Conservation (phyloP, 1,140 invertebrate species). For the Parasteatoda tepidariorum region DNA sequence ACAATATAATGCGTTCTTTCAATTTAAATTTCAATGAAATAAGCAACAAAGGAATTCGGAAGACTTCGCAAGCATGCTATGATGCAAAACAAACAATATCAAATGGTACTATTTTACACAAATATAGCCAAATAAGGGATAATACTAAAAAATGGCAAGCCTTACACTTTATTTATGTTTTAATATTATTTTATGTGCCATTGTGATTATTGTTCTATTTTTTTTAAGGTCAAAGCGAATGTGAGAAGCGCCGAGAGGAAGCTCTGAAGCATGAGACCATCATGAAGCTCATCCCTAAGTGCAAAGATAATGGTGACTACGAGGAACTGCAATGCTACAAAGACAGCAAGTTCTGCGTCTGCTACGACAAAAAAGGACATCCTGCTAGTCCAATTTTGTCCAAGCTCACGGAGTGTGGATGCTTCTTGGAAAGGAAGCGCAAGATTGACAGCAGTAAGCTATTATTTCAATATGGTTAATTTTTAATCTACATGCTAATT, state of each 20-base stretch:
- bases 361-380: slow-evolving; percentile 59
- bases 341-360: slow-evolving; percentile 54
- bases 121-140: background rate
- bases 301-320: slow-evolving; percentile 57
- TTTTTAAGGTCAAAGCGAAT: slow-evolving; percentile 47
- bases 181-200: background rate
- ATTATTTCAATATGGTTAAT: background rate
- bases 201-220: too few relatives aligned
- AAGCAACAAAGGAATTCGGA: too few relatives aligned
- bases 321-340: slow-evolving; percentile 52
- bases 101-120: background rate
- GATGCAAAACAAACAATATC: too few relatives aligned
- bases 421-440: slow-evolving; percentile 33
- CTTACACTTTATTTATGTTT: background rate
- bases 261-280: slow-evolving; percentile 33
- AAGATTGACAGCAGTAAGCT: slow-evolving; percentile 35
- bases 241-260: slow-evolving; percentile 45
- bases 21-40: too few relatives aligned
- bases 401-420: slow-evolving; percentile 45
- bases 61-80: too few relatives aligned
- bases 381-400: slow-evolving; percentile 38
- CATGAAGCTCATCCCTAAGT: slow-evolving; percentile 57
- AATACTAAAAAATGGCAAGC: background rate
- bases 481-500: background rate
- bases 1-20: too few relatives aligned